Evolutionary conservation across 2,113 vertebrate species (phyloP).

Genomic region (Dasyprocta punctata): DNA sequence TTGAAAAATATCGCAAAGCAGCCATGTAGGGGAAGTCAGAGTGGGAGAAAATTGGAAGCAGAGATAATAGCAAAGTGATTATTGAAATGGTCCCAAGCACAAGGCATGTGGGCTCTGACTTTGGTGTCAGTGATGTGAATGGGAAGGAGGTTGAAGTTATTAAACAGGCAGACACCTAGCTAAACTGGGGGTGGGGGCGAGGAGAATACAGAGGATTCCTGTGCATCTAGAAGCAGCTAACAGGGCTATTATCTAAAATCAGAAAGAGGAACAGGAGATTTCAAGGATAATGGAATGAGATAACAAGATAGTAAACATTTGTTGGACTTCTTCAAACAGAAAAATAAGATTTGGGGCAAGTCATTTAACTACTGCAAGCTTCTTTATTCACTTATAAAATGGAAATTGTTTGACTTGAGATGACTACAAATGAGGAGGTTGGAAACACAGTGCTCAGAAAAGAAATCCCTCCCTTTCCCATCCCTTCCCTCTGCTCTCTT

Average conservation of each 20-base stretch:
- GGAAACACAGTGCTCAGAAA: background rate
- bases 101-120: background rate
- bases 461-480: background rate
- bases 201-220: background rate
- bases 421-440: background rate
- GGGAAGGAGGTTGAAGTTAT: background rate
- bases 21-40: background rate
- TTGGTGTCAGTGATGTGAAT: background rate
- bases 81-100: background rate
- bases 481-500: too few species aligned
- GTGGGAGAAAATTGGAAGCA: background rate
- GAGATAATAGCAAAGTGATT: background rate
- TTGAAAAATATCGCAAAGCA: background rate
- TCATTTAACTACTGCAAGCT: background rate
- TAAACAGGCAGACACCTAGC: background rate
- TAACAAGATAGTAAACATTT: background rate
- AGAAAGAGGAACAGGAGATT: background rate
- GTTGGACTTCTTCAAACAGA: background rate
- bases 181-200: background rate
- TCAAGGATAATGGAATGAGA: background rate
- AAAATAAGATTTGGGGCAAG: background rate
- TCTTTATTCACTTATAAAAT: background rate
- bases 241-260: background rate
- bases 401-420: background rate
- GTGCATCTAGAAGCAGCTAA: background rate